Evolutionary conservation across 2,113 vertebrate genomes (phyloP).

Genomic region (Pteropus alecto): DNA sequence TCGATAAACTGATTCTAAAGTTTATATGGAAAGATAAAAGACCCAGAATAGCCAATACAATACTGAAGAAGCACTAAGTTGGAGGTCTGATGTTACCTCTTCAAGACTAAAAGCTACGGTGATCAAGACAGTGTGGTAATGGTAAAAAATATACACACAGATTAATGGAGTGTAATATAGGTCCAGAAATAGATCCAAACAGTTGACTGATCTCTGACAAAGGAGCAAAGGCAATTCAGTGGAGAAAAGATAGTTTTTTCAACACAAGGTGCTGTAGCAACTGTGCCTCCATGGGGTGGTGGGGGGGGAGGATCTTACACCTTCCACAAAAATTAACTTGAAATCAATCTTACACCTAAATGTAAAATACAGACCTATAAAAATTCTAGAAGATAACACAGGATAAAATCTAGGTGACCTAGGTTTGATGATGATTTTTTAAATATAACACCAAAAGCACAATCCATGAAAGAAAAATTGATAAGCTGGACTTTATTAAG

Average conservation of each 20-base stretch:
- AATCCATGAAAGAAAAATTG: not conserved
- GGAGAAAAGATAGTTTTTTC: not conserved
- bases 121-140: not conserved
- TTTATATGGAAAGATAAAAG: not conserved
- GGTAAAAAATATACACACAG: not conserved
- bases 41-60: not conserved
- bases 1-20: not conserved
- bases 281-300: not conserved
- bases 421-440: not conserved
- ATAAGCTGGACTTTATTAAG: not conserved
- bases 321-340: not conserved
- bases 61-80: not conserved
- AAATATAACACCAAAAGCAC: not conserved
- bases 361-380: not conserved
- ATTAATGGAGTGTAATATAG: not conserved
- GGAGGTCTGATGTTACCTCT: not conserved
- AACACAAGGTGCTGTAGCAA: not conserved
- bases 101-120: not conserved
- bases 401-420: not conserved
- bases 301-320: not conserved
- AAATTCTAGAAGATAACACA: not conserved
- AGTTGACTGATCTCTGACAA: not conserved
- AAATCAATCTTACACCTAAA: not conserved
- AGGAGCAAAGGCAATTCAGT: not conserved
- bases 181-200: not conserved